Evolutionary conservation across 2,113 vertebrate genomes (phyloP).

Genomic region (Mixornis gularis): DNA sequence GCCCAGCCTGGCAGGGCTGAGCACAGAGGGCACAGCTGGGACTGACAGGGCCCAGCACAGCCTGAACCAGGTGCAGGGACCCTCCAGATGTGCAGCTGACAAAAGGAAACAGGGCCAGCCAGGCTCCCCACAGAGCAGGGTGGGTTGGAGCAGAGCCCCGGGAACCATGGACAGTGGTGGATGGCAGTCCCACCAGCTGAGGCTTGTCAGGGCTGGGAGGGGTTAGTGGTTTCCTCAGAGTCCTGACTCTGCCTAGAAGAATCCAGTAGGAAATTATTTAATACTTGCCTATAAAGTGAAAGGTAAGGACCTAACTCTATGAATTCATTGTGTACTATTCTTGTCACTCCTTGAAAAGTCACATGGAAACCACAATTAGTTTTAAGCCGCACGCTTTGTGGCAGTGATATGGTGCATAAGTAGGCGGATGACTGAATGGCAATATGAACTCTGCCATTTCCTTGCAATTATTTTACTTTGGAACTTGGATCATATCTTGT

Average conservation of each 20-base stretch:
- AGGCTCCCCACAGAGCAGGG: background rate
- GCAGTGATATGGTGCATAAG: background rate
- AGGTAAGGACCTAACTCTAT: background rate
- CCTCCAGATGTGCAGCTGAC: background rate
- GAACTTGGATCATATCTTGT: background rate
- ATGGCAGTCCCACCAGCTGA: too few species aligned
- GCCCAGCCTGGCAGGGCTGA: background rate
- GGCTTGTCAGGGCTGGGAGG: background rate
- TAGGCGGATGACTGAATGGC: background rate
- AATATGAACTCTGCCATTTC: background rate
- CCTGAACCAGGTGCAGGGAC: background rate
- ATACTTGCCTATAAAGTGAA: background rate
- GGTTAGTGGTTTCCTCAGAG: background rate
- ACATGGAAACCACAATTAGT: background rate
- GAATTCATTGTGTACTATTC: background rate
- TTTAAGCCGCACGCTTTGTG: accelerated
- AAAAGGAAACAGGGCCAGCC: background rate
- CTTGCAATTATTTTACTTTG: background rate
- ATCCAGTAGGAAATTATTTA: accelerated
- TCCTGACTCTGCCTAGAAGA: background rate
- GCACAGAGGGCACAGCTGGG: accelerated
- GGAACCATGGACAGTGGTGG: background rate
- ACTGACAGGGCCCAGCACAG: background rate
- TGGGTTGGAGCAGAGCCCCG: too few species aligned
- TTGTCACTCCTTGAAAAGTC: background rate